Base-by-base conservation (phyloP, 37 sponge, comb jelly and placozoan species). In the Ianthella basta region DNA sequence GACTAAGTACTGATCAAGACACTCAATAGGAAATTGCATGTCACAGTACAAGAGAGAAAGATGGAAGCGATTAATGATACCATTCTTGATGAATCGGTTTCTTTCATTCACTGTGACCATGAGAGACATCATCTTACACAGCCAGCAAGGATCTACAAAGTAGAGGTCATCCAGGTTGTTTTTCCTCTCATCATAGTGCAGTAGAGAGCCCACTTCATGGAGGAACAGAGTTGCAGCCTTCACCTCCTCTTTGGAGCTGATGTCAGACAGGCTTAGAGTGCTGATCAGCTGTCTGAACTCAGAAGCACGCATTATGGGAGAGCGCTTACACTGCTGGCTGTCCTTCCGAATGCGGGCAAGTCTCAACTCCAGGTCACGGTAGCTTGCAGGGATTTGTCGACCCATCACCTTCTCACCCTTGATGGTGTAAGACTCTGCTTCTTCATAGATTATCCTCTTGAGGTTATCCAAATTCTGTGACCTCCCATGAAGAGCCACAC, bases 101-200 rank as follows among this genome's bases (percentile, higher is more conserved):
- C 85, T 80, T 60, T 89, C 89, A 5, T 82, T 80, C 63, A 94
- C 84, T 15, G 91, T 91, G 56, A 91, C 87, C 0, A 94, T 64
- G 19, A 82, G 88, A 35, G 91, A 84, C 89, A 94, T 94, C 89
- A 94, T 85, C 54, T 94, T 83, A 44, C 72, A 70, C 34, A 70
- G 33, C 72, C 72, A 70, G 36, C 30, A 3, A 13, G 72, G 72
- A 5, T 70, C 72, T 4, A 70, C 30, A 27, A 70, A 70, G 33
- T 70, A 70, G 36, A 70, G 36, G 36, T 70, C 72, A 70, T 70
- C 72, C 32, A 70, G 72, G 36, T 70, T 70, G 72, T 27, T 20
- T 5, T 27, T 70, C 36, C 72, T 34, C 13, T 70, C 72, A 70
- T 70, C 72, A 70, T 70, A 70, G 30, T 70, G 72, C 32, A 70